A percentile compares a stretch with the other conserved stretches of the same genome.
Evolutionary conservation across 1,140 invertebrate species (phyloP).

Genomic region (Phocides pigmalion): DNA sequence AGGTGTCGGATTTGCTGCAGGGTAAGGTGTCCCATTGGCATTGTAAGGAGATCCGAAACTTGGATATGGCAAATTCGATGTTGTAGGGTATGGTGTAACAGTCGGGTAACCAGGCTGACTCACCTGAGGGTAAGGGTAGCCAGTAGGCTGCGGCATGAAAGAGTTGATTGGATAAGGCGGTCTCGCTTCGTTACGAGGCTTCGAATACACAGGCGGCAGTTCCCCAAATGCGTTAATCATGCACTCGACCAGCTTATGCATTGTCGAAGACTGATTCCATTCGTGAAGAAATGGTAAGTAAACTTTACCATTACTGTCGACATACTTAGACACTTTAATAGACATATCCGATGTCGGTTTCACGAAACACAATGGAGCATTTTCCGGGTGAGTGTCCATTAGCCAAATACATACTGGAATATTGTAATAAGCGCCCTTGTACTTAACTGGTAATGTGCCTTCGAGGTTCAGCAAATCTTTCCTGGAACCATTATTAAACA

Average conservation of each 20-base stretch:
- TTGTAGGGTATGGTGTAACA: conserved; percentile 63
- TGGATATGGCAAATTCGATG: conserved; percentile 72
- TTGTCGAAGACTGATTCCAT: conserved; percentile 95
- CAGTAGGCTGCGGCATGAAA: conserved; percentile 86
- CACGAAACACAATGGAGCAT: conserved; percentile 99
- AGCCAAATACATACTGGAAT: conserved; percentile 98
- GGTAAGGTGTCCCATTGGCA: conserved; percentile 63
- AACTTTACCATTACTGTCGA: conserved; percentile 97
- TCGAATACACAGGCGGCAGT: conserved; percentile 96
- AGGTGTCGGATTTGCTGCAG: conserved; percentile 63
- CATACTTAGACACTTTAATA: conserved; percentile 96
- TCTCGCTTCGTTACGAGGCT: conserved; percentile 83
- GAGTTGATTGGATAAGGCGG: conserved; percentile 87
- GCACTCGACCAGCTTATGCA: conserved; percentile 94
- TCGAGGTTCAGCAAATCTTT: conserved; percentile 93
- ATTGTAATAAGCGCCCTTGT: conserved; percentile 96
- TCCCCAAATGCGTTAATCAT: conserved; percentile 98
- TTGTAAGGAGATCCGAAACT: conserved; percentile 65
- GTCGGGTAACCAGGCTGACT: conserved; percentile 72
- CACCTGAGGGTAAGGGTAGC: conserved; percentile 63
- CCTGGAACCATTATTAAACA: conserved; percentile 94
- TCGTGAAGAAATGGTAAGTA: conserved; percentile 98
- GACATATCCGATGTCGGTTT: conserved; percentile 97
- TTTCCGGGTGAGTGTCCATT: conserved; percentile 98
- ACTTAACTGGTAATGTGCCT: conserved; percentile 96